Conservation (phyloP, 2,888 invertebrate genomes). For the Boloria euphrosyne region DNA sequence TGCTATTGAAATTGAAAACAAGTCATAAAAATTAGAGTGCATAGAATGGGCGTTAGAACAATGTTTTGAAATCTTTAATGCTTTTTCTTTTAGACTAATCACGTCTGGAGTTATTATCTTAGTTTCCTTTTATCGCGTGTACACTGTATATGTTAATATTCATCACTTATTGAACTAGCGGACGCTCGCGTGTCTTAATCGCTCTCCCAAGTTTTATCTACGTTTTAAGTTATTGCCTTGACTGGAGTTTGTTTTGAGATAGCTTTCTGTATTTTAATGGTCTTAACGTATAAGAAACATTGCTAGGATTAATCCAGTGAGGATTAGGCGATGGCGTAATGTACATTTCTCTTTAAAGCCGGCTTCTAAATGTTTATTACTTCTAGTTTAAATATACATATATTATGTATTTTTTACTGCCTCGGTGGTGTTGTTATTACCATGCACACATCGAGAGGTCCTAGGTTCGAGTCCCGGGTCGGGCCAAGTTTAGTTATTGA, state of each 20-base stretch:
- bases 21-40: constrained; percentile 49
- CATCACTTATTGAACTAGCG: constrained; percentile 18
- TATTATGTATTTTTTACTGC: too few relatives aligned
- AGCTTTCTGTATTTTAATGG: constrained; percentile 14
- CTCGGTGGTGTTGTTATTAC: too few relatives aligned
- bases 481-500: too few relatives aligned
- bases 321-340: neutral
- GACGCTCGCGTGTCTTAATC: constrained; percentile 21
- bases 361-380: too few relatives aligned
- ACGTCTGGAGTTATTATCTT: constrained; percentile 33
- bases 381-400: too few relatives aligned
- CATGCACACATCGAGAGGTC: too few relatives aligned
- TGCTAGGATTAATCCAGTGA: neutral
- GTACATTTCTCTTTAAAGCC: neutral
- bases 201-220: constrained; percentile 18
- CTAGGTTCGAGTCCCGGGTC: too few relatives aligned
- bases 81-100: constrained; percentile 40
- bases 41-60: constrained; percentile 47
- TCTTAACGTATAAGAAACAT: neutral
- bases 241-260: constrained; percentile 15
- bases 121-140: constrained; percentile 51
- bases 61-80: constrained; percentile 13
- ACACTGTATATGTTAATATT: constrained; percentile 2
- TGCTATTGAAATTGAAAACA: constrained; percentile 54
- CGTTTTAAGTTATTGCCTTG: constrained; percentile 17